Percentiles rank a stretch among this genome's conserved stretches.
phyloP scores from a whole-genome alignment of 2,888 invertebrate genomes.

The Andrena hattorfiana region DNA sequence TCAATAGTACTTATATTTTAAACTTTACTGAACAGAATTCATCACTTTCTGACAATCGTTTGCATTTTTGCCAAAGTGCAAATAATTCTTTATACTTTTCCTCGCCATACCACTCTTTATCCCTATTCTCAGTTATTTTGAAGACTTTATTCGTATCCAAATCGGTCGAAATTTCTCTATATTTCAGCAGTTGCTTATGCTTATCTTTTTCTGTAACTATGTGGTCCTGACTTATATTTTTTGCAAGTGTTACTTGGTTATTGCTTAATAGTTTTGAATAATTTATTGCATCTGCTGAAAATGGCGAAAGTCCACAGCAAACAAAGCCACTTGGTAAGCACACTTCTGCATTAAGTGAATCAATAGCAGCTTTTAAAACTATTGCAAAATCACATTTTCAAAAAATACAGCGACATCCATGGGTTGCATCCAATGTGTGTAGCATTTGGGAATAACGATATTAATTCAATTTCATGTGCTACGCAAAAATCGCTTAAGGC shows the following conservation, averaged over 20 bases:
- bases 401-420: background rate
- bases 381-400: background rate
- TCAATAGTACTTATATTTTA: background rate
- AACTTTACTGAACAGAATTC: background rate
- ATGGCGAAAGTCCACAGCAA: background rate
- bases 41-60: background rate
- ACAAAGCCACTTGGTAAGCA: background rate
- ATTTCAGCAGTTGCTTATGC: background rate
- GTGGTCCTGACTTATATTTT: background rate
- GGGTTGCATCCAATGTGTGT: background rate
- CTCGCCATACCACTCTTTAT: background rate
- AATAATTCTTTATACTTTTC: background rate
- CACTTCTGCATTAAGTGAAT: background rate
- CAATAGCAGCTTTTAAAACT: background rate
- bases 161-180: background rate
- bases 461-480: background rate
- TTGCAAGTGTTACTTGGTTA: background rate
- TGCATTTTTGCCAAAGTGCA: background rate
- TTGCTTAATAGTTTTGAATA: background rate
- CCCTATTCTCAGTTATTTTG: background rate
- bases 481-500: background rate
- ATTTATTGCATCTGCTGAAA: background rate
- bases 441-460: background rate
- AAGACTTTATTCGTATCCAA: background rate
- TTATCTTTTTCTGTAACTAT: background rate